A percentile compares a stretch with the other conserved stretches of the same genome.
phyloP scores from a whole-genome alignment of 2,888 invertebrate species.

The Diachrysia chrysitis region DNA sequence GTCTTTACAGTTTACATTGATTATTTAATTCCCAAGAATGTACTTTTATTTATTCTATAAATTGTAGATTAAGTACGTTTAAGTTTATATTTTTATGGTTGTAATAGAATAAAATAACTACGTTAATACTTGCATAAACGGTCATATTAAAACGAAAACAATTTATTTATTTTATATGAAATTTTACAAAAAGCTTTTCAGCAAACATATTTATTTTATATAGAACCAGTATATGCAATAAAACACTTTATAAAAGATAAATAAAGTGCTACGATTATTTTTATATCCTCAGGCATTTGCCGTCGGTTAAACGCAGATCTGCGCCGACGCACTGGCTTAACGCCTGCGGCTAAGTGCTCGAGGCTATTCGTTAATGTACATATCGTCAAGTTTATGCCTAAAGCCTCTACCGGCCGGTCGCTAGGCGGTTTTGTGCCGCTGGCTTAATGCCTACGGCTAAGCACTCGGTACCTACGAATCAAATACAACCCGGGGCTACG shows the following conservation, averaged over 20 bases:
- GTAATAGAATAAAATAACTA: too few species aligned
- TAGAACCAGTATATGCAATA: neutral
- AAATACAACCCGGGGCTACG: neutral
- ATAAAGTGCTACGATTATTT: neutral
- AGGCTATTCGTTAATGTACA: neutral
- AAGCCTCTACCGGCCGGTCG: neutral
- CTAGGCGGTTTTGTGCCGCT: neutral
- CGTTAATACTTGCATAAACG: too few species aligned
- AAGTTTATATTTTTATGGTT: too few species aligned
- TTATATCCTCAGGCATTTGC: neutral
- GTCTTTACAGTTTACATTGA: too few species aligned
- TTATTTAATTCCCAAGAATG: too few species aligned
- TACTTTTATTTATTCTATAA: too few species aligned
- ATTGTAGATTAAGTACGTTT: too few species aligned
- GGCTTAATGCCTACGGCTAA: neutral
- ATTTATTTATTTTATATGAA: too few species aligned
- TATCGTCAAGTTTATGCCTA: neutral
- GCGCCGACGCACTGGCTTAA: neutral
- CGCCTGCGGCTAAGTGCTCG: neutral
- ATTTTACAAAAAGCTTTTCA: too few species aligned
- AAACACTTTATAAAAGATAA: neutral
- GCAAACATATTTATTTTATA: neutral
- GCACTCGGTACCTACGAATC: neutral
- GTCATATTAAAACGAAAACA: too few species aligned
- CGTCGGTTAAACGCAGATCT: neutral